Evolutionary conservation across 2,113 vertebrate genomes (phyloP), one percentile per base, ranked within the genome.

Genomic region (Muntiacus muntjak): DNA sequence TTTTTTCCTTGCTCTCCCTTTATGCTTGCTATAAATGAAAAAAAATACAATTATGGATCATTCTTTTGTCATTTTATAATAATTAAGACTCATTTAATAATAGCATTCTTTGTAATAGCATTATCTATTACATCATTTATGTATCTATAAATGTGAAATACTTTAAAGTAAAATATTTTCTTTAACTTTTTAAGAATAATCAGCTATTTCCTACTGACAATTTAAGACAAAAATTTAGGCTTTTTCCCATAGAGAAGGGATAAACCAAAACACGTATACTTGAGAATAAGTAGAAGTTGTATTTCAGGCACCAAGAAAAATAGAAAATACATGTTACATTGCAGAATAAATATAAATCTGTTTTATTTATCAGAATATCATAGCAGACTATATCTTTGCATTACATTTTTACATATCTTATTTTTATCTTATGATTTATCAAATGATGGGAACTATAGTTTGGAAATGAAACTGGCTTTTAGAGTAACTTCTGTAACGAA

Each of bases 401-500:
- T 43, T 90, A 83, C 33, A 87, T 83, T 50, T 93, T 82, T 57
- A 83, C 54, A 87, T 55, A 50, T 40, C 45, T 91, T 76, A 64
- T 95, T 90, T 93, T 93, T 82, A 93, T 45, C 36, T 90, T 58
- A 23, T 62, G 30, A 57, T 50, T 95, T 95, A 94, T 92, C 67
- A 57, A 94, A 94, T 94, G 64, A 88, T 45, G 55, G 33, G 94
- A 91, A 92, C 81, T 92, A 71, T 62, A 82, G 45, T 97, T 97
- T 93, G 36, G 55, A 96, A 96, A 82, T 90, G 57, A 62, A 95
- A 92, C 55, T 94, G 87, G 76, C 40, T 97, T 97, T 84, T 81
- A 78, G 71, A 87, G 15, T 83, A 95, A 88, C 81, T 97, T 97
- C 87, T 57, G 67, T 89, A 92, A 96, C 93, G 45, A 97, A 92